Evolutionary conservation across 1,140 invertebrate genomes (phyloP).

Genomic region (Aphelinus certus): DNA sequence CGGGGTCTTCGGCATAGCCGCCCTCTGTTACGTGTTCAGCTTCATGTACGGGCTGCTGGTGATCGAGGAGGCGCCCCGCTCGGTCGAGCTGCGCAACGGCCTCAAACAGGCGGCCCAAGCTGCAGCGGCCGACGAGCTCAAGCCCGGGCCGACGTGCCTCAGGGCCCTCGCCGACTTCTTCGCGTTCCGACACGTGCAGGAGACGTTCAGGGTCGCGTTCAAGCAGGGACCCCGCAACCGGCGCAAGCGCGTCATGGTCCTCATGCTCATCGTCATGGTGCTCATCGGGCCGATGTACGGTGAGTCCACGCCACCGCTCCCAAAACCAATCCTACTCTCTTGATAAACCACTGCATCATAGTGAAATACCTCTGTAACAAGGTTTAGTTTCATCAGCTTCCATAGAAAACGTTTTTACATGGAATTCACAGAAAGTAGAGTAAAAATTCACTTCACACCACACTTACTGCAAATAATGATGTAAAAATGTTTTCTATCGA

Average conservation of each 20-base stretch:
- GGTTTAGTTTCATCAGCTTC: too few relatives aligned
- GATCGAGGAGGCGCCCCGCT: slow-evolving; percentile 68
- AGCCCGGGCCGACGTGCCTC: slow-evolving; percentile 47
- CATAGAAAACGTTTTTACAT: too few relatives aligned
- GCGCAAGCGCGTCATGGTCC: slow-evolving; percentile 75
- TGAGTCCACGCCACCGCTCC: slow-evolving; percentile 59
- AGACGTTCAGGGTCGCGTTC: slow-evolving; percentile 80
- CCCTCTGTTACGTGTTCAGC: slow-evolving; percentile 76
- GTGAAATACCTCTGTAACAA: too few relatives aligned
- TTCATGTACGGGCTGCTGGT: slow-evolving; percentile 76
- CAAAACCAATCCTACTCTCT: too few relatives aligned
- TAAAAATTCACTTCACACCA: too few relatives aligned
- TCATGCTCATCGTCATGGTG: slow-evolving; percentile 84
- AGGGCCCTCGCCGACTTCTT: slow-evolving; percentile 72
- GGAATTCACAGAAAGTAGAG: too few relatives aligned
- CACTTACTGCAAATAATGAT: too few relatives aligned
- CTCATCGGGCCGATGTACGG: slow-evolving; percentile 84
- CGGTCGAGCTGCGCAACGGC: slow-evolving; percentile 54
- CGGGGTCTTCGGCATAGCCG: slow-evolving; percentile 80
- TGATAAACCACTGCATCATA: too few relatives aligned
- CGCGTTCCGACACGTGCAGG: slow-evolving; percentile 75
- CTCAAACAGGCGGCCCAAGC: background rate
- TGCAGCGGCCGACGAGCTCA: slow-evolving; percentile 18
- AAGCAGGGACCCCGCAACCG: slow-evolving; percentile 78
- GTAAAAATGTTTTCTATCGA: too few relatives aligned